Conservation (phyloP, 2,113 vertebrate species). For the Silurus asotus region DNA sequence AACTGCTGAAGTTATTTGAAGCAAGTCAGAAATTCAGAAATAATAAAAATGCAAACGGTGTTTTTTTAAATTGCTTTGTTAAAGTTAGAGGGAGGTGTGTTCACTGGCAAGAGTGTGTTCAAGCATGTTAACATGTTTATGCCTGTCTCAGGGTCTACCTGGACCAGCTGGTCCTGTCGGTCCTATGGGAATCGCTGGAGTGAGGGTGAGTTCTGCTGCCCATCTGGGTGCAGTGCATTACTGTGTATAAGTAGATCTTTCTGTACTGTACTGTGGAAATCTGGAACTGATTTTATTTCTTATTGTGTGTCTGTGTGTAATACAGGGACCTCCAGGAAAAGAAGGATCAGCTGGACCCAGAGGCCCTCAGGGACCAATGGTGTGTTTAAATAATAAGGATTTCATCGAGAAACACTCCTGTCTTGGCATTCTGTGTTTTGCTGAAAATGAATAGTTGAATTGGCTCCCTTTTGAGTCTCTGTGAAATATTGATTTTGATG, state of each 20-base stretch:
- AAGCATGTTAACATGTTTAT: conserved; percentile 30
- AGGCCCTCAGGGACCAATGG: conserved; percentile 87
- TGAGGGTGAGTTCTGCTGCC: conserved; percentile 69
- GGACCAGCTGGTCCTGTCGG: conserved; percentile 83
- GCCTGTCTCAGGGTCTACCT: conserved; percentile 77
- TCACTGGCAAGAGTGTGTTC: conserved; percentile 1
- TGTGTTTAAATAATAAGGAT: conserved; percentile 65
- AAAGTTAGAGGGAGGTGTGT: conserved; percentile 32
- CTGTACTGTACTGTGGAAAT: conserved; percentile 23
- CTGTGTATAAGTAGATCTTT: not conserved
- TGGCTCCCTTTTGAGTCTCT: not conserved
- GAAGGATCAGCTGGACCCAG: conserved; percentile 86
- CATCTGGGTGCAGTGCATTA: not conserved
- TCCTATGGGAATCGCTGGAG: conserved; percentile 84
- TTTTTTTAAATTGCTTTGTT: conserved; percentile 29
- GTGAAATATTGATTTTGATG: not conserved
- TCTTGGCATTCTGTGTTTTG: not conserved
- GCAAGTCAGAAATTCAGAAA: conserved; percentile 47
- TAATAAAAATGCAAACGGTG: not conserved
- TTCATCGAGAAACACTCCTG: not conserved
- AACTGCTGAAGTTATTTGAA: conserved; percentile 46
- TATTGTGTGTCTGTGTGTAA: conserved; percentile 35
- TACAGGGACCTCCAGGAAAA: conserved; percentile 92
- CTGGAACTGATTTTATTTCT: not conserved
- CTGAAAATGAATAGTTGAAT: not conserved